Evolutionary conservation across 2,888 invertebrate species (phyloP).

Genomic region (Agrotis clavis): DNA sequence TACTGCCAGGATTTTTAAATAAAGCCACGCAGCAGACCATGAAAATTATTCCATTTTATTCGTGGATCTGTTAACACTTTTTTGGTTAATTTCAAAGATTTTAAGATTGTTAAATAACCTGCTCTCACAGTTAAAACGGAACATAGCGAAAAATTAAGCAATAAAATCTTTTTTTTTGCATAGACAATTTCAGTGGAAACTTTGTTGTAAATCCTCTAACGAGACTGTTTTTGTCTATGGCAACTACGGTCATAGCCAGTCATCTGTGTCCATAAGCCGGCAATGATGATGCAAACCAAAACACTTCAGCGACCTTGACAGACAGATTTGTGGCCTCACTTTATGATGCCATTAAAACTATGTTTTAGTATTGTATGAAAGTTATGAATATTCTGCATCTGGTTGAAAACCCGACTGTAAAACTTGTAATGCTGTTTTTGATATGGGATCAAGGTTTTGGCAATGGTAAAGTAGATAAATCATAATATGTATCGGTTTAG

Average conservation of each 20-base stretch:
- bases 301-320: conserved; percentile 79
- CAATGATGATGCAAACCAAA: conserved; percentile 79
- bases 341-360: conserved; percentile 67
- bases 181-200: conserved; percentile 28
- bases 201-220: conserved; percentile 38
- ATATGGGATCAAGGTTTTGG: conserved; percentile 24
- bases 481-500: not conserved
- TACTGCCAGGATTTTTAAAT: conserved; percentile 18
- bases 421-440: conserved; percentile 40
- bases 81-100: not conserved
- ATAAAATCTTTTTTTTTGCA: conserved; percentile 44
- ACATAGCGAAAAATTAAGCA: conserved; percentile 16
- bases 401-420: conserved; percentile 47
- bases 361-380: conserved; percentile 45
- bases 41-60: conserved; percentile 30
- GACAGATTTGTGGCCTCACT: conserved; percentile 70
- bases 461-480: conserved; percentile 26
- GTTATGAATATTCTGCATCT: conserved; percentile 43
- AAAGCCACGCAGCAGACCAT: conserved; percentile 35
- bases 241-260: conserved; percentile 68
- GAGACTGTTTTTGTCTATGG: conserved; percentile 44
- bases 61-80: conserved; percentile 27
- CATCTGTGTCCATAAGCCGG: conserved; percentile 75
- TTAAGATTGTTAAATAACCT: conserved; percentile 7
- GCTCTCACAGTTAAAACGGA: conserved; percentile 7